These are phyloP conservation scores for Pantherophis vulpinus DNA, from an alignment of 2,797 vertebrate genomes.

Conservation along the genomic window DNA sequence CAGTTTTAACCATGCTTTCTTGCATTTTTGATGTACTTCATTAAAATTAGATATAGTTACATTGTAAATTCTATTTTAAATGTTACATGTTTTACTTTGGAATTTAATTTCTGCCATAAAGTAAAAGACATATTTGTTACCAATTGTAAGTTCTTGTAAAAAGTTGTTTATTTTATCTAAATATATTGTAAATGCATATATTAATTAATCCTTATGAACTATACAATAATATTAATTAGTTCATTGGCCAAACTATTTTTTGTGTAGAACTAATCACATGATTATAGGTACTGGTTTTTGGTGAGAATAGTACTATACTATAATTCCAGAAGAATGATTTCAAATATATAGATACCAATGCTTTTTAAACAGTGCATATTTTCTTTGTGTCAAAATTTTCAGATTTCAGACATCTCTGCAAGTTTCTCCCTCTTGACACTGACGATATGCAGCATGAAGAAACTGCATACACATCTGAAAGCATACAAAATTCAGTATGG, in stretches of 20 bases:
- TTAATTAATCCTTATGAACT: not conserved
- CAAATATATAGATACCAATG: slow-evolving; percentile 63
- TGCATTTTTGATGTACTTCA: slow-evolving; percentile 57
- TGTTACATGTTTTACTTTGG: slow-evolving; percentile 59
- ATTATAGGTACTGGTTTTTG: slow-evolving; percentile 55
- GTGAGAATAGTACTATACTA: slow-evolving; percentile 54
- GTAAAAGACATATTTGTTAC: slow-evolving; percentile 39
- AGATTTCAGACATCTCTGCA: slow-evolving; percentile 59
- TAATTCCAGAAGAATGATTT: slow-evolving; percentile 62
- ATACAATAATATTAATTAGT: slow-evolving; percentile 23
- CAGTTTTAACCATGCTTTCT: slow-evolving; percentile 47
- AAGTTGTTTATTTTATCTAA: not conserved
- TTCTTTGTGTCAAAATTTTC: slow-evolving; percentile 57
- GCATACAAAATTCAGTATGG: slow-evolving; percentile 71
- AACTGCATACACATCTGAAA: slow-evolving; percentile 73
- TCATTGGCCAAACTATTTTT: slow-evolving; percentile 41
- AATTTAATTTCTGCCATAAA: slow-evolving; percentile 43
- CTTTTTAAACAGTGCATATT: slow-evolving; percentile 69
- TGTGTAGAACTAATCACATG: slow-evolving; percentile 46
- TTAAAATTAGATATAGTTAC: slow-evolving; percentile 60
- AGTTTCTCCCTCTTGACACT: slow-evolving; percentile 64
- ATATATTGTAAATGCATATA: slow-evolving; percentile 20
- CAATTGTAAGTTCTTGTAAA: slow-evolving; percentile 27
- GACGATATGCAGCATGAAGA: slow-evolving; percentile 70
- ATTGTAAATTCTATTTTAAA: slow-evolving; percentile 64